Base-by-base conservation (phyloP, 2,888 invertebrate genomes). In the Cerastis rubricosa region DNA sequence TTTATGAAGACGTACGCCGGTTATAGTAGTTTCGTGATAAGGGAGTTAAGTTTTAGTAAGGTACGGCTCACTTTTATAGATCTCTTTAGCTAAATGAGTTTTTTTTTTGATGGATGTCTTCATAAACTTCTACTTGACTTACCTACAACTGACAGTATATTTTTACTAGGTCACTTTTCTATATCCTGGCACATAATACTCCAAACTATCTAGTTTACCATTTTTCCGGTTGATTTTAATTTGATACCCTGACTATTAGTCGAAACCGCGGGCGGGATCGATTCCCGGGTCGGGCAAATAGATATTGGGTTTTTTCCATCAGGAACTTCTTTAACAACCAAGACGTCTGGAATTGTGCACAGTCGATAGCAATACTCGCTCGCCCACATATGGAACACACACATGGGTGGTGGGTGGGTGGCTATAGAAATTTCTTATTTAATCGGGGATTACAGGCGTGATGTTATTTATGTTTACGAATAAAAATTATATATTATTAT, bases 11-110 rank as follows among this genome's bases (percentile, higher is more conserved):
- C 68, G 77, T 73, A 76, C 54, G 45, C 68, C 61, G 65, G 64
- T 71, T 81, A 66, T 75, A 84, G 84, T 80, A 80, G 83, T 79
- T 84, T 69, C 79, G 69, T 78, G 81, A 73, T 72, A 59, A 25
- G 65, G 66, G 49, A 79, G 80, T 79, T 84, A 80, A 83, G 45
- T 74, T 84, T 79, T 49, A 74, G 72, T 79, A 79, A 74, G 59
- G 68, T 65, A 73, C 47, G 77, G 77, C 11, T 47, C 59, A 45
- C 19, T 57, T 76, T 71, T 71, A 71, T 51, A 25, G 57, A 47
- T 25, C 57, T 64, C 25, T 43, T 66, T 35, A 59, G 25, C 29
- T 57, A 63, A 66, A 74, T 75, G 22, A 75, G 66, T 54, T 63
- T 75, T 67, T 81, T 67, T 81, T 80, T 67, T 75, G 63, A 75